These are phyloP conservation scores for Patella ulyssiponensis DNA, from an alignment of 2,888 invertebrate genomes.

Conservation along the genomic window DNA sequence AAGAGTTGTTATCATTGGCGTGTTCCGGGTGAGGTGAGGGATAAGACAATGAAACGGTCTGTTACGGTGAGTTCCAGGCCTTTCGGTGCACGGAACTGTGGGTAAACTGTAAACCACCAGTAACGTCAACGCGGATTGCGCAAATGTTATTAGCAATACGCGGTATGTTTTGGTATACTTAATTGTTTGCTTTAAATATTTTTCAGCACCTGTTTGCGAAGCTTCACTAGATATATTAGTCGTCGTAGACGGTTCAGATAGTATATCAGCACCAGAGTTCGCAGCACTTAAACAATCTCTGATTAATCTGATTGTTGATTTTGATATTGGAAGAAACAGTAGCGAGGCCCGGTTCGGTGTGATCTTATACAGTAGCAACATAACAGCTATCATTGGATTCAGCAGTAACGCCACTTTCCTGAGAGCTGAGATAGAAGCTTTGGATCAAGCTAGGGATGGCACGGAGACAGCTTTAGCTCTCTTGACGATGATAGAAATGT, in stretches of 20 bases:
- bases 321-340: neutral
- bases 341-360: neutral
- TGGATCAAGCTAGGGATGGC: constrained; percentile 2
- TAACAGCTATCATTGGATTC: neutral
- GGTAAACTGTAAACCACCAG: too few species aligned
- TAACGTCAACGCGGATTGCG: too few species aligned
- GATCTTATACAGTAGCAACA: constrained; percentile 5
- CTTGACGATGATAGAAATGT: constrained; percentile 6
- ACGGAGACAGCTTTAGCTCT: constrained; percentile 13
- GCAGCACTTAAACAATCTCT: neutral
- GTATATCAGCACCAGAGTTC: constrained; percentile 1
- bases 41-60: too few species aligned
- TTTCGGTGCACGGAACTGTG: too few species aligned
- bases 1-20: too few species aligned
- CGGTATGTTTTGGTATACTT: too few species aligned
- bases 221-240: neutral
- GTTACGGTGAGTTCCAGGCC: too few species aligned
- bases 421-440: neutral
- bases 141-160: too few species aligned
- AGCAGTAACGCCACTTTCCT: neutral
- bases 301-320: neutral
- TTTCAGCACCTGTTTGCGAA: neutral
- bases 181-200: too few species aligned
- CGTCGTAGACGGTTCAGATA: neutral
- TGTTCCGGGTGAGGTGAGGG: too few species aligned